phyloP scores from a whole-genome alignment of 2,888 invertebrate species.

The Nemotelus pantherinus region DNA sequence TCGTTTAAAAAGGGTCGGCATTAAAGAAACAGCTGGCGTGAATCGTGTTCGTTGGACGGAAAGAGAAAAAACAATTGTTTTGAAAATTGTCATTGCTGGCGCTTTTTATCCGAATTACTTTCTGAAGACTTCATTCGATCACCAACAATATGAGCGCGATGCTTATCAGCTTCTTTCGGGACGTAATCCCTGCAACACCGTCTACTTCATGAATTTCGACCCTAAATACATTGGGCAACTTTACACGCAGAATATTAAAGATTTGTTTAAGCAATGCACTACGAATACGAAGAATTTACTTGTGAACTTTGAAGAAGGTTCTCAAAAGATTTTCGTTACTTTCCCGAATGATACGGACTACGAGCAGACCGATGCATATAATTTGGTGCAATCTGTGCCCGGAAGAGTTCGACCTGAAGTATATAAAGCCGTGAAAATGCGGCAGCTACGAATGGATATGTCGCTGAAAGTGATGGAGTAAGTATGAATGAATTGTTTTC shows the following conservation, averaged over 20 bases:
- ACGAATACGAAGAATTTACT: conserved; percentile 61
- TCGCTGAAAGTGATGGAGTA: conserved; percentile 60
- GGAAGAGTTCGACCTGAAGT: conserved; percentile 76
- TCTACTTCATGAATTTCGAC: conserved; percentile 72
- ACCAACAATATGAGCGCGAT: conserved; percentile 71
- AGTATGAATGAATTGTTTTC: conserved; percentile 47
- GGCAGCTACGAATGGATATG: conserved; percentile 65
- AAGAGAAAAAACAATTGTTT: conserved; percentile 69
- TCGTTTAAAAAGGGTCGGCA: conserved; percentile 71
- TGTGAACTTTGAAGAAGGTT: conserved; percentile 64
- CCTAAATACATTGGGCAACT: conserved; percentile 74
- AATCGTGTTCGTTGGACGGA: conserved; percentile 65
- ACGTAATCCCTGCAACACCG: conserved; percentile 80
- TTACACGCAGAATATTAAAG: conserved; percentile 74
- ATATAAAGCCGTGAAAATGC: conserved; percentile 77
- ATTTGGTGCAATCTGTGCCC: conserved; percentile 65
- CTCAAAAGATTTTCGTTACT: conserved; percentile 74
- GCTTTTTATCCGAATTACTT: conserved; percentile 96
- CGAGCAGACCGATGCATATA: conserved; percentile 52
- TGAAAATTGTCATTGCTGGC: conserved; percentile 69
- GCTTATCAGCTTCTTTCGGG: conserved; percentile 76
- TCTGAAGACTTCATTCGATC: conserved; percentile 67
- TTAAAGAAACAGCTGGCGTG: conserved; percentile 67
- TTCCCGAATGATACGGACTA: conserved; percentile 67
- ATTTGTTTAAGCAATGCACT: conserved; percentile 67